Conservation (phyloP, 2,113 vertebrate species). For the Machaerirhynchus nigripectus region DNA sequence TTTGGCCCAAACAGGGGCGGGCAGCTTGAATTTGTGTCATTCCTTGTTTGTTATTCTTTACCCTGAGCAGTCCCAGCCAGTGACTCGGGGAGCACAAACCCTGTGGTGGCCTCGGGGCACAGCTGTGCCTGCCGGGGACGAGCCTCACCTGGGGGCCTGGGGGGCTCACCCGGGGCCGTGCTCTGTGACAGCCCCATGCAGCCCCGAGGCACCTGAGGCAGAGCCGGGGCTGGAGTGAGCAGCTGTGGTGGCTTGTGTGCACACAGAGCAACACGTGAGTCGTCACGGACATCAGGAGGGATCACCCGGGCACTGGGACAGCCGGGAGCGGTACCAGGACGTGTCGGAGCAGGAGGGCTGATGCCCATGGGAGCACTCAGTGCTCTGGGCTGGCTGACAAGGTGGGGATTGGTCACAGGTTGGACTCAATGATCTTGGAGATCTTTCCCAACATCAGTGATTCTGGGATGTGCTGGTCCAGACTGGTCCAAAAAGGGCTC, state of each 20-base stretch:
- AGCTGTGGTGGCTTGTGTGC: not conserved
- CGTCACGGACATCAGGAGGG: not conserved
- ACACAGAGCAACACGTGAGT: not conserved
- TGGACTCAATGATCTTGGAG: not conserved
- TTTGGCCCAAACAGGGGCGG: not conserved
- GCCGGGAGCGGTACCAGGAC: not conserved
- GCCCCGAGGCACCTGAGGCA: no score
- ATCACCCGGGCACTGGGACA: not conserved
- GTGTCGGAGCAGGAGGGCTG: not conserved
- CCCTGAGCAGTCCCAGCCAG: not conserved
- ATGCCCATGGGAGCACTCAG: not conserved
- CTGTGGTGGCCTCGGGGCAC: fast-evolving
- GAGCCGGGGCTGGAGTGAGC: not conserved
- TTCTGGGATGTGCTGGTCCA: no score
- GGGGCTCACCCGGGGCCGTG: fast-evolving
- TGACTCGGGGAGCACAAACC: not conserved
- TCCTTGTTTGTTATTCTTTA: not conserved
- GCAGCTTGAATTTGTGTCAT: not conserved
- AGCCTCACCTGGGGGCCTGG: not conserved
- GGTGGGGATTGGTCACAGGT: not conserved
- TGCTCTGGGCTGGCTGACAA: not conserved
- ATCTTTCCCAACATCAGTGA: not conserved
- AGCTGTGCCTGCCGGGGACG: not conserved
- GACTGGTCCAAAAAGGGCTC: not conserved
- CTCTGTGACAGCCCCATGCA: fast-evolving